Conservation (phyloP, 92 coral and sea anemone genomes). For the Porites lobata region DNA sequence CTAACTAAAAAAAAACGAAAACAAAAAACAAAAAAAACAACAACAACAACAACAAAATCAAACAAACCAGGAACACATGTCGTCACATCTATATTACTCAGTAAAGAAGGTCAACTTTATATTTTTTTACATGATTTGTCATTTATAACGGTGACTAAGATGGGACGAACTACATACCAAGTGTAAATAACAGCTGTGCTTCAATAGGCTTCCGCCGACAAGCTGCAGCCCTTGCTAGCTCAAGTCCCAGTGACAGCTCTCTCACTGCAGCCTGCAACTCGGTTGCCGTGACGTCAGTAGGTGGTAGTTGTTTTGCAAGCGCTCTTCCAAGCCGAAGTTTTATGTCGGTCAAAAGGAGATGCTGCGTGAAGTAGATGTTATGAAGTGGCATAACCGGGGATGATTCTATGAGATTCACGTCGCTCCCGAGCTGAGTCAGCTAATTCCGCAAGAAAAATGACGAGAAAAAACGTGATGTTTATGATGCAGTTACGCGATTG, state of each 20-base stretch:
- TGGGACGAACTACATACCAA: slow-evolving; percentile 63
- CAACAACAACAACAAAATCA: too few species aligned
- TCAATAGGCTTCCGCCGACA: slow-evolving; percentile 79
- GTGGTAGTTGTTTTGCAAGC: slow-evolving; percentile 35
- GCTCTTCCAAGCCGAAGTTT: slow-evolving; percentile 87
- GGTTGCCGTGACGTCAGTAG: slow-evolving; percentile 45
- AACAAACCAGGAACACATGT: too few species aligned
- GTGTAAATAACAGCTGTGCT: slow-evolving; percentile 86
- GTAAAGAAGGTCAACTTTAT: too few species aligned
- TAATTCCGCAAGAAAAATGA: slow-evolving; percentile 9
- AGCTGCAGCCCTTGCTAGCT: slow-evolving; percentile 66
- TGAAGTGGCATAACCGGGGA: slow-evolving; percentile 71
- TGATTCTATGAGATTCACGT: slow-evolving; percentile 56
- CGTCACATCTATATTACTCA: too few species aligned
- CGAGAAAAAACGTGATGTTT: neutral
- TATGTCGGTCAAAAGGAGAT: slow-evolving; percentile 71
- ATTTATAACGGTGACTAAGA: too few species aligned
- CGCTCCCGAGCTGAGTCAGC: slow-evolving; percentile 87
- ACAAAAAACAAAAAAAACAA: too few species aligned
- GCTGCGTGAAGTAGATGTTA: slow-evolving; percentile 82
- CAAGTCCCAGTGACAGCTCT: slow-evolving; percentile 80
- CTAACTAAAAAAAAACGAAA: too few species aligned
- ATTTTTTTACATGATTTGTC: too few species aligned
- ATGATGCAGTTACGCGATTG: too few species aligned
- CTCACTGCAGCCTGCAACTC: slow-evolving; percentile 66